phyloP scores from a whole-genome alignment of 2,113 vertebrate genomes.

The Kobus ellipsiprymnus region DNA sequence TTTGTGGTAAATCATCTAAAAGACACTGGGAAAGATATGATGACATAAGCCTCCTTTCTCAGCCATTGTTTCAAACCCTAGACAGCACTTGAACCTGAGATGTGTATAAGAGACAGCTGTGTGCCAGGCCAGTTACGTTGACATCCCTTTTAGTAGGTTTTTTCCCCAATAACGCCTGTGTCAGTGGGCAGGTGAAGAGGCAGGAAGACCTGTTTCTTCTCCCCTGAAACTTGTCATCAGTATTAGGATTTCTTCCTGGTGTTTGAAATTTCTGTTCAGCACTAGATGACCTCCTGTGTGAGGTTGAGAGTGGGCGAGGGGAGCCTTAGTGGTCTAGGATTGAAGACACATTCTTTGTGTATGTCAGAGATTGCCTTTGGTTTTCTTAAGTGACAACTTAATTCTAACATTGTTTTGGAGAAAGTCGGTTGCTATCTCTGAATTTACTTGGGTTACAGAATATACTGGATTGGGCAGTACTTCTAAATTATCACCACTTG shows the following conservation, averaged over 20 bases:
- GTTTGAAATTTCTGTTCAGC: neutral
- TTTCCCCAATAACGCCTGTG: neutral
- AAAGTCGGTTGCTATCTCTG: neutral
- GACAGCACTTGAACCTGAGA: neutral
- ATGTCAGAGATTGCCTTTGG: neutral
- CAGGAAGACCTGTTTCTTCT: neutral
- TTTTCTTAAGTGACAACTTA: neutral
- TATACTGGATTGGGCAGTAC: neutral
- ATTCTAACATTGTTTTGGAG: neutral
- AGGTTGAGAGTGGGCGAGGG: rapidly evolving
- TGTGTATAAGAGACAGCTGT: no score
- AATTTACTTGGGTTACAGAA: neutral
- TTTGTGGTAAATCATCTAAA: conserved; percentile 36
- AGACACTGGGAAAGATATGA: neutral
- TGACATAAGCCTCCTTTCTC: neutral
- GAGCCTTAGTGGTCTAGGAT: neutral
- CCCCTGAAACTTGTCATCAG: neutral
- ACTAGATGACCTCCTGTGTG: neutral
- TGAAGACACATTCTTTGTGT: neutral
- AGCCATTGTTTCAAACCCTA: conserved; percentile 29
- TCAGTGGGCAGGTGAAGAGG: neutral
- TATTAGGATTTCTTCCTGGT: neutral
- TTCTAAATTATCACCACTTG: neutral
- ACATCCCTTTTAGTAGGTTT: neutral
- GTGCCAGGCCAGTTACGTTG: neutral